Evolutionary conservation across 30 jellyfish, hydroid and myxozoan species (phyloP).

Genomic region (Pelagia noctiluca): DNA sequence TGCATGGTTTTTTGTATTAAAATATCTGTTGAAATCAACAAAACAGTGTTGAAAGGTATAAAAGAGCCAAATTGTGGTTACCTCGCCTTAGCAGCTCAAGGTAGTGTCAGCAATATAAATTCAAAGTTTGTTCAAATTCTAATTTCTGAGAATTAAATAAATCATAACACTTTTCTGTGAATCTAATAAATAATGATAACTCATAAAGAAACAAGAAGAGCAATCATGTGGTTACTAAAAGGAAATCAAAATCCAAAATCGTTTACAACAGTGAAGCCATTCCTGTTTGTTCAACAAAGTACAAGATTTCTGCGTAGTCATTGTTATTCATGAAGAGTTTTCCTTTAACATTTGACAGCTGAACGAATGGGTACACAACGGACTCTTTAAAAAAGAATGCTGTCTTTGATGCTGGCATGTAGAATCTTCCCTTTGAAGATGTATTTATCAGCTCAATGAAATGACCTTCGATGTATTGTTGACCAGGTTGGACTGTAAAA

Average conservation of each 20-base stretch:
- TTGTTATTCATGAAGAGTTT: constrained; percentile 32
- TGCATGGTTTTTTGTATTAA: not conserved
- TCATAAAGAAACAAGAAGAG: not conserved
- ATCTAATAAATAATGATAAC: not conserved
- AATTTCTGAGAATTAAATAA: not conserved
- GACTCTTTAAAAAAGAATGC: constrained; percentile 43
- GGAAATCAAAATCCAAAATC: constrained; percentile 2
- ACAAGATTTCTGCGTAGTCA: constrained; percentile 14
- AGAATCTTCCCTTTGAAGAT: constrained; percentile 27
- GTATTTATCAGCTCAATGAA: constrained; percentile 32
- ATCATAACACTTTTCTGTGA: not conserved
- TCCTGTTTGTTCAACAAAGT: constrained; percentile 28
- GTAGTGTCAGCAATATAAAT: constrained; percentile 2
- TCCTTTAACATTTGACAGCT: constrained; percentile 19
- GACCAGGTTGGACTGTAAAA: constrained; percentile 49
- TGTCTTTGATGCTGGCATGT: constrained; percentile 15
- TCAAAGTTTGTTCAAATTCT: not conserved
- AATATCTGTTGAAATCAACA: constrained; percentile 1
- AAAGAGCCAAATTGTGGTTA: not conserved
- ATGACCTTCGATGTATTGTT: constrained; percentile 42
- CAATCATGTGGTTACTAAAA: constrained; percentile 2
- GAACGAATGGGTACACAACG: constrained; percentile 67
- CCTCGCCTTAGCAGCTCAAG: constrained; percentile 3
- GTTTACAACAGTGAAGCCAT: constrained; percentile 1
- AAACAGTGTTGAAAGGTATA: constrained; percentile 2